Evolutionary conservation across 2,888 invertebrate species (phyloP).

Genomic region (Scaptomyza cyrtandrae): DNA sequence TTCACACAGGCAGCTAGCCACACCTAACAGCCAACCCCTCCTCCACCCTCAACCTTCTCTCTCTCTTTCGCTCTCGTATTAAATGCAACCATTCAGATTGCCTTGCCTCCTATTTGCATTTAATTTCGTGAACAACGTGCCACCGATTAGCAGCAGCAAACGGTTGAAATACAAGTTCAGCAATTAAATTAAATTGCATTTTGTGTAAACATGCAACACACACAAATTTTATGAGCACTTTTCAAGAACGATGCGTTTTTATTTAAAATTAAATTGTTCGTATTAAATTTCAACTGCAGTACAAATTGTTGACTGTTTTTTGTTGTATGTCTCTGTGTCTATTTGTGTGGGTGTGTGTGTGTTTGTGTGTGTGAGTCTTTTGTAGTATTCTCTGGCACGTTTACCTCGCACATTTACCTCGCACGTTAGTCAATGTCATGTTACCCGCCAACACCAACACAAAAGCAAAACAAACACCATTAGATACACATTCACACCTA

Average conservation of each 20-base stretch:
- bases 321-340: conserved; percentile 7
- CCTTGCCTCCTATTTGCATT: conserved; percentile 46
- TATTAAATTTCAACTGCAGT: conserved; percentile 67
- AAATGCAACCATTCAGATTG: conserved; percentile 22
- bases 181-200: conserved; percentile 67
- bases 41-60: not conserved
- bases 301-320: conserved; percentile 49
- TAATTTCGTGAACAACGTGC: conserved; percentile 43
- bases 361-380: conserved; percentile 19
- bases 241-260: conserved; percentile 54
- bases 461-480: conserved; percentile 7
- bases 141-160: conserved; percentile 49
- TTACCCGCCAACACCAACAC: conserved; percentile 42
- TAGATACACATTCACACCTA: conserved; percentile 2
- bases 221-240: conserved; percentile 50
- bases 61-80: not conserved
- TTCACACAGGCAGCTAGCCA: conserved; percentile 13
- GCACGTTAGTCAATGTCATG: conserved; percentile 64
- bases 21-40: not conserved
- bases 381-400: conserved; percentile 45
- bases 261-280: conserved; percentile 78
- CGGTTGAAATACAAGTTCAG: conserved; percentile 54
- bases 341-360: conserved; percentile 10
- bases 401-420: conserved; percentile 47
- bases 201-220: conserved; percentile 46